Conservation (phyloP, 1,140 invertebrate species). For the Melanaphis sacchari region DNA sequence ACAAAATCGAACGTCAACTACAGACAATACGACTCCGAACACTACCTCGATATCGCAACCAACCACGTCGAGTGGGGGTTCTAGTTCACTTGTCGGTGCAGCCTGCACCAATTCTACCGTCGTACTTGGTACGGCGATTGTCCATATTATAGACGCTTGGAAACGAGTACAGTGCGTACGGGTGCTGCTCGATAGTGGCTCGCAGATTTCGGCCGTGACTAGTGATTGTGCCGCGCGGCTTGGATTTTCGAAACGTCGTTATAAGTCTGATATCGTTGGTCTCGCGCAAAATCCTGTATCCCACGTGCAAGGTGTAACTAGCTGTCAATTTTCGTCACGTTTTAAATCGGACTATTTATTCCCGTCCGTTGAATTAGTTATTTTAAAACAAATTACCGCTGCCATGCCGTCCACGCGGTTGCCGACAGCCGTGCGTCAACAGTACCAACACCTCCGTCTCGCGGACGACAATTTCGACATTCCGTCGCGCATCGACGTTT, state of each 20-base stretch:
- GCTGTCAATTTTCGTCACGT: constrained; percentile 60
- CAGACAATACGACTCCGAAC: not conserved
- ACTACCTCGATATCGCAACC: not conserved
- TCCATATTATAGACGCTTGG: not conserved
- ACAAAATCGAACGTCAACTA: not conserved
- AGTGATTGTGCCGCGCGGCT: not conserved
- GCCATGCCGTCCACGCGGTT: not conserved
- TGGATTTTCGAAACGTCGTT: not conserved
- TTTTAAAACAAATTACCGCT: not conserved
- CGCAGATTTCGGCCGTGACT: not conserved
- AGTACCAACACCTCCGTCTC: not conserved
- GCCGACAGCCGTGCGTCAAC: not conserved
- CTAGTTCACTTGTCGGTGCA: not conserved
- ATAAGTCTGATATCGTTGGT: not conserved
- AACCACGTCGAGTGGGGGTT: not conserved
- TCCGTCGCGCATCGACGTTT: not conserved
- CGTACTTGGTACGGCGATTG: not conserved
- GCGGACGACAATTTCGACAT: not conserved
- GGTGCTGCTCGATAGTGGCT: not conserved
- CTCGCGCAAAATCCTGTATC: not conserved
- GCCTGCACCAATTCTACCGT: not conserved
- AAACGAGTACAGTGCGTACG: not conserved
- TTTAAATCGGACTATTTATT: not conserved
- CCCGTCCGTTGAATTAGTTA: not conserved
- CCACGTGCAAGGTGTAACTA: not conserved